Base-by-base conservation (phyloP, 2,113 vertebrate species). In the Pterocles gutturalis region DNA sequence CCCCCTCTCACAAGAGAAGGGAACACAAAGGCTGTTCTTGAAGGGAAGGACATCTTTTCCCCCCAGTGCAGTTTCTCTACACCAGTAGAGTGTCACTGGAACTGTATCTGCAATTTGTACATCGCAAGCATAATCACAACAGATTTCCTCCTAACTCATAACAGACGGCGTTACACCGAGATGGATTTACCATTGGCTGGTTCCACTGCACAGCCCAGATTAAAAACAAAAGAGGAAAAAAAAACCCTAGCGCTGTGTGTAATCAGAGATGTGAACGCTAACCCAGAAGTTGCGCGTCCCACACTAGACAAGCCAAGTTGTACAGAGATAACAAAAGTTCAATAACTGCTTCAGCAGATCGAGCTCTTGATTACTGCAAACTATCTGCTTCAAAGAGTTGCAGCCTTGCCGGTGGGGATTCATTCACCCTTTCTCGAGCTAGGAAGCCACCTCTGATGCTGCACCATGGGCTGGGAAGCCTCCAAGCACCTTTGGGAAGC, bases 241-340 rank as follows among this genome's bases (percentile, higher is more conserved):
- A 64, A 89, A 81, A 5, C 2, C 17, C 12, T 6, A 18, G 55
- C 2, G 3, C 33, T 84, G 43, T 49, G 31, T 51, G 60, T n/a
- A 83, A 71, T 91, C 65, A 73, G 77, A 62, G 66, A 95, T 48
- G 85, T 5, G 82, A 96, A 48, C 78, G 3, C 61, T 33, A 17
- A 43, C 57, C 87, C 94, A 88, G 78, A 31, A 91, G 45, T 28
- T 58, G 58, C 6, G 11, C 11, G 4, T 89, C 91, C 83, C 91
- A 73, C 77, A 69, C 36, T 5, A 80, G 70, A 62, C 83, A 79
- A 92, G 69, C 69, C 83, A 53, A 97, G 67, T 17, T 0, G 20
- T 28, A 84, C 45, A 89, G 89, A 94, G 92, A 95, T 92, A 96
- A 93, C 91, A 61, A 33, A 92, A 95, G 96, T 82, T 93, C 95